Conservation (phyloP, 2,797 vertebrate species). For the Holocentrus rufus region DNA sequence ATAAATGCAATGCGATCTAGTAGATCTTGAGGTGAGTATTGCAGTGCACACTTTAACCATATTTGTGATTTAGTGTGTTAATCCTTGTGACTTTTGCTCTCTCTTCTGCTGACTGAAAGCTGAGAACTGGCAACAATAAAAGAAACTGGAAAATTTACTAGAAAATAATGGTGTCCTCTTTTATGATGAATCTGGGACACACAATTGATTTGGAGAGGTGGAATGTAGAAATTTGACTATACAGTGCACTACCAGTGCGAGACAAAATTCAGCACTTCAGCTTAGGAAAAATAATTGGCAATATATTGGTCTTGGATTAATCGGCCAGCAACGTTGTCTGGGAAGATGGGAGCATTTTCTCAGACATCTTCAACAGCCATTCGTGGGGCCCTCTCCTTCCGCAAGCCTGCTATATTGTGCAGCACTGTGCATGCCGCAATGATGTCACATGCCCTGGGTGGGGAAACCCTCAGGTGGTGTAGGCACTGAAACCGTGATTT, state of each 20-base stretch:
- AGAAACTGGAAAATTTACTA: too few species aligned
- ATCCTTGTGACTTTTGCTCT: too few species aligned
- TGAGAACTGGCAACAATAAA: too few species aligned
- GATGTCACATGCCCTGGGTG: slow-evolving; percentile 10
- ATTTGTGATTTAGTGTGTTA: too few species aligned
- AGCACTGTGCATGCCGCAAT: background rate
- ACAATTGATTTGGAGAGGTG: background rate
- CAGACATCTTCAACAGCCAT: background rate
- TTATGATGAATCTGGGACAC: too few species aligned
- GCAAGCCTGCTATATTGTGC: slow-evolving; percentile 15
- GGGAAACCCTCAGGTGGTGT: slow-evolving; percentile 4
- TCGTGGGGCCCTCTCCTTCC: slow-evolving; percentile 12
- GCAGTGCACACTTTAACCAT: too few species aligned
- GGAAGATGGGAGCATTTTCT: background rate
- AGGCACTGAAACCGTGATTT: slow-evolving; percentile 20
- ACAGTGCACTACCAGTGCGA: background rate
- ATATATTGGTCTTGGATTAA: too few species aligned
- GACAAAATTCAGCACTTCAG: background rate
- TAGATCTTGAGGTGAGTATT: too few species aligned
- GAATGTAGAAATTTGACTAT: background rate
- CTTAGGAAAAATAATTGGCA: too few species aligned
- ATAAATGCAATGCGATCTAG: too few species aligned
- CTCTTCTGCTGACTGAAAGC: too few species aligned
- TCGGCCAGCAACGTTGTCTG: background rate
- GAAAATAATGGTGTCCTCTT: too few species aligned